Conservation (phyloP, 2,888 invertebrate genomes). For the Polydrusus tereticollis region DNA sequence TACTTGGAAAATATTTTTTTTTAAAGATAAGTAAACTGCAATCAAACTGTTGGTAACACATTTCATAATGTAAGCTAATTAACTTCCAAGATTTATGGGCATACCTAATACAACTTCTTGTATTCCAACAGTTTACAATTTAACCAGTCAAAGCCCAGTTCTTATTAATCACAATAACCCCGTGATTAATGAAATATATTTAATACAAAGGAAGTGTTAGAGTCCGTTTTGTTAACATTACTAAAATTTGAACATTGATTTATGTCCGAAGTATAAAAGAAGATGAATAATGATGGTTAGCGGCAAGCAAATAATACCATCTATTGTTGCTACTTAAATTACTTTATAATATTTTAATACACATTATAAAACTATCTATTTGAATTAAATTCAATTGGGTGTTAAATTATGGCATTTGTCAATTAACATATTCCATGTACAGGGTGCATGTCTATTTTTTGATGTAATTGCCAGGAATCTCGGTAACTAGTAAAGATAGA, state of each 20-base stretch:
- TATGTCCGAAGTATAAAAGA: conserved; percentile 12
- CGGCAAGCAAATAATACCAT: conserved; percentile 15
- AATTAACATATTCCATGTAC: not conserved
- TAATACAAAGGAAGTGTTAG: conserved; percentile 36
- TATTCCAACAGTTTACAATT: conserved; percentile 8
- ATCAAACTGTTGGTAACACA: not conserved
- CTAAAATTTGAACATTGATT: conserved; percentile 32
- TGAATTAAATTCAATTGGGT: not conserved
- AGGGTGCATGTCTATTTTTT: too few species aligned
- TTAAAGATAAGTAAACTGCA: not conserved
- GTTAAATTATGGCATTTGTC: not conserved
- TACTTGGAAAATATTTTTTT: not conserved
- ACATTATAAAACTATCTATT: conserved; percentile 11
- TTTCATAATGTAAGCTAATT: conserved; percentile 4
- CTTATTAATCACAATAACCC: conserved; percentile 27
- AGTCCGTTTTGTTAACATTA: conserved; percentile 26
- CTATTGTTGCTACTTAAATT: conserved; percentile 13
- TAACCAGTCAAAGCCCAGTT: conserved; percentile 9
- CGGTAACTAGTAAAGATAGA: too few species aligned
- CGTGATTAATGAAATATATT: conserved; percentile 35
- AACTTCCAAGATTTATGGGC: conserved; percentile 10
- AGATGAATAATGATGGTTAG: conserved; percentile 14
- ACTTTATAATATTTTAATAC: conserved; percentile 6
- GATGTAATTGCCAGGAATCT: too few species aligned
- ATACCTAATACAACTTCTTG: conserved; percentile 19